Evolutionary conservation across 64 coral and sea anemone genomes (phyloP), one percentile per base, ranked within the genome.

Genomic region (Astreopora myriophthalma): DNA sequence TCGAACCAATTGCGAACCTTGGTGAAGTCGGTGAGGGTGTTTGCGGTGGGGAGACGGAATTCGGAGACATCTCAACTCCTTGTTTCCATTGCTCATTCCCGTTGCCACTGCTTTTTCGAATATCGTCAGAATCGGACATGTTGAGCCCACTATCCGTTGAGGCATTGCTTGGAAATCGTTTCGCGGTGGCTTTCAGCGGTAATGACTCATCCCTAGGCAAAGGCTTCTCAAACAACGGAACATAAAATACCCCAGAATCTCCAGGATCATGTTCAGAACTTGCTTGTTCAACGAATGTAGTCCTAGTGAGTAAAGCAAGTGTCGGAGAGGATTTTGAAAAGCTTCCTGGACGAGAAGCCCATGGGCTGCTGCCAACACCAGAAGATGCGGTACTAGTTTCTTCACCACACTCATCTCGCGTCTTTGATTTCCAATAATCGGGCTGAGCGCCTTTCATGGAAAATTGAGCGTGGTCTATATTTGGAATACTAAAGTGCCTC

Each of bases 61-160:
- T 31, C 19, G 2, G 0, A 62, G 11, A 3, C 27, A 0, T 62
- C 37, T n/a, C 20, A 1, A 19, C 51, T 55, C 20, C 22, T 35
- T 63, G 6, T 55, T 38, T 23, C 3, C 52, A 22, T 7, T 64
- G 22, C 4, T 64, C 23, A 19, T 58, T 80, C 33, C 28, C n/a
- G 29, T 58, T 80, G 16, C 76, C 48, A 16, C 0, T 62, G 19
- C 52, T 22, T 63, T 26, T 64, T 66, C 32, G 79, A 12, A 17
- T 38, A 20, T 83, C 79, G 17, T 83, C 79, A 64, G 11, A 10
- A 34, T 83, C 79, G 1, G 55, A 83, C 31, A 83, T 36, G 79
- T 83, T 83, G 13, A 83, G 38, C 4, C 57, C 79, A 83, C 79
- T 83, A 64, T 83, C 79, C 17, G 79, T 38, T 8, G 79, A 83